Conservation (phyloP, 1,140 invertebrate genomes). For the Elymnias hypermnestra region DNA sequence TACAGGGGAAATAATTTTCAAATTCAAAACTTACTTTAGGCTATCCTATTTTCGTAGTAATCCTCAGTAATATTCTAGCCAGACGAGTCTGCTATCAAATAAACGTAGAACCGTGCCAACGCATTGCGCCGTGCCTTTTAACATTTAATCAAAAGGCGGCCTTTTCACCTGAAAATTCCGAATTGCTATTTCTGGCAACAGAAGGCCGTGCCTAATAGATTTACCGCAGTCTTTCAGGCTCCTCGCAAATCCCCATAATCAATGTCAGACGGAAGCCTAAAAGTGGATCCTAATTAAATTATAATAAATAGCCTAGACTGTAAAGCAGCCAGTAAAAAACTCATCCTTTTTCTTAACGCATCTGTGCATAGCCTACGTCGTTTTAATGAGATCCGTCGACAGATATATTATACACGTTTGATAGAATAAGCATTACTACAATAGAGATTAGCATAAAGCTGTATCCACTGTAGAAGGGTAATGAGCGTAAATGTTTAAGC, state of each 20-base stretch:
- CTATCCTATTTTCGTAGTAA: too few species aligned
- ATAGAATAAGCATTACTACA: too few species aligned
- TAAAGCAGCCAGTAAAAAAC: constrained; percentile 6
- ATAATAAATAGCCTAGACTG: constrained; percentile 11
- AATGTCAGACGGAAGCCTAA: constrained; percentile 31
- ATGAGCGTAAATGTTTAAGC: too few species aligned
- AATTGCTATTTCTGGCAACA: neutral
- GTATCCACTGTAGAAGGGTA: too few species aligned
- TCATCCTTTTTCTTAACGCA: too few species aligned
- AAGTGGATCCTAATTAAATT: constrained; percentile 29
- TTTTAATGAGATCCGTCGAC: too few species aligned
- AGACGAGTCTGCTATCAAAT: neutral
- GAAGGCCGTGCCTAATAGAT: constrained; percentile 2
- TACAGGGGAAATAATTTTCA: too few species aligned
- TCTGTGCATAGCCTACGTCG: too few species aligned
- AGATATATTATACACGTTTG: too few species aligned
- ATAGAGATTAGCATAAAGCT: too few species aligned
- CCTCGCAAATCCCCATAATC: constrained; percentile 22
- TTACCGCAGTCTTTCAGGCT: constrained; percentile 13
- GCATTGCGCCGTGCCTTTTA: neutral
- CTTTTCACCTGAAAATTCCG: neutral
- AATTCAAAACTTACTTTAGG: too few species aligned
- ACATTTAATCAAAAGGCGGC: constrained; percentile 6
- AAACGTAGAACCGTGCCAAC: neutral
- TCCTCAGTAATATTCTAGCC: too few species aligned